Conservation (phyloP, 53 echinoderm and acorn worm species). For the Paelopatides confundens region DNA sequence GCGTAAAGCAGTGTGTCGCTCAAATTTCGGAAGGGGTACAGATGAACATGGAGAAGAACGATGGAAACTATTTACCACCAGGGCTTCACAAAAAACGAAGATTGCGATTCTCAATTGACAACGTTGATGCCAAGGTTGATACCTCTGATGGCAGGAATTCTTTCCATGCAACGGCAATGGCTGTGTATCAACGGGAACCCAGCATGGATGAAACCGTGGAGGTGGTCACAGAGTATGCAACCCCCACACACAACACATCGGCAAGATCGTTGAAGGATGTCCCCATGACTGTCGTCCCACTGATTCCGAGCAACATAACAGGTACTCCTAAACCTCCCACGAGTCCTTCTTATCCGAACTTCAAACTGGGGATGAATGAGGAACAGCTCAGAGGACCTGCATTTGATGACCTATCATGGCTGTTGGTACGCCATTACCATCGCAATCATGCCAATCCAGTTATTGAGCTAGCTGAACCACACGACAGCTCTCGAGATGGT, state of each 20-base stretch:
- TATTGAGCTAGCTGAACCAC: conserved; percentile 18
- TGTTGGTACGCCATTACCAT: conserved; percentile 28
- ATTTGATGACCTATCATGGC: conserved; percentile 38
- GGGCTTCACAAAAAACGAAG: not conserved
- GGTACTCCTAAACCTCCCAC: conserved; percentile 20
- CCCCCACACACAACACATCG: not conserved
- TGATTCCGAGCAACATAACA: not conserved
- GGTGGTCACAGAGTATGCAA: not conserved
- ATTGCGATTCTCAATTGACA: not conserved
- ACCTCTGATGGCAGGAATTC: conserved; percentile 27
- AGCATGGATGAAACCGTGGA: too few relatives aligned
- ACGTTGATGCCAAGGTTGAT: conserved; percentile 30
- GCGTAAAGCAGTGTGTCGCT: not conserved
- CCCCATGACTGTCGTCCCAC: not conserved
- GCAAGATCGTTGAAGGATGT: not conserved
- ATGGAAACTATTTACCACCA: conserved; percentile 35
- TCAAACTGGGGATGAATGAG: conserved; percentile 38
- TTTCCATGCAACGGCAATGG: conserved; percentile 16
- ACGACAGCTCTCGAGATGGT: conserved; percentile 20
- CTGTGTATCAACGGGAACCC: not conserved
- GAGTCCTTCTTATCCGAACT: conserved; percentile 1
- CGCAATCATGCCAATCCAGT: conserved; percentile 15
- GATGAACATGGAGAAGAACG: conserved; percentile 4
- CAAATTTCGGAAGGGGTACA: not conserved
- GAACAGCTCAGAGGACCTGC: conserved; percentile 28